Evolutionary conservation across 2,888 invertebrate species (phyloP), one percentile per base, ranked within the genome.

Genomic region (Cantharis rufa): DNA sequence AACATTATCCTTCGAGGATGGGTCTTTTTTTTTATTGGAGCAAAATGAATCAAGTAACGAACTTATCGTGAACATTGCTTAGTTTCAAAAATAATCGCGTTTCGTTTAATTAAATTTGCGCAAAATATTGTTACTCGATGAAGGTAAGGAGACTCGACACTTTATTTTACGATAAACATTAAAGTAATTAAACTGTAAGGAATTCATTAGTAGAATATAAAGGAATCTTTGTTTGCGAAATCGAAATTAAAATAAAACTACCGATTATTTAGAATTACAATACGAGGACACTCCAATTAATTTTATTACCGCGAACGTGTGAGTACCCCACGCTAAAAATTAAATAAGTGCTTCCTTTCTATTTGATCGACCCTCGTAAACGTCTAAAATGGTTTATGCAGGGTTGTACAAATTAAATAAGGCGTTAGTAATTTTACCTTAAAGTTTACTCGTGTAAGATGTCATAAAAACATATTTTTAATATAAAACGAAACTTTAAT

Each of bases 121-220:
- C 62, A 69, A 69, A 70, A 69, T 70, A 70, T 74, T 74, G 69
- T 70, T 70, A 70, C 48, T 72, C 72, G 64, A 28, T 32, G 70
- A 62, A 74, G 74, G 69, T 48, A 62, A 27, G 62, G 61, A 75
- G 71, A 16, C 70, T 21, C 61, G 48, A 66, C 70, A 70, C 71
- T 75, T 75, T 48, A 75, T 75, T 75, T 71, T 21, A 66, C 24
- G 75, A 70, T 75, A 75, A 75, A 75, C 75, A 75, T 66, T 21
- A 61, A 61, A 75, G 75, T 70, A 75, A 75, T 75, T 75, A 75
- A 75, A 75, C 64, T 61, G 70, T 16, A 63, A 16, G 70, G 61
- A 75, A 75, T 75, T 75, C 69, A 75, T 75, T 75, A 75, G 66
- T 66, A 15, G 70, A 75, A 75, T 32, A 63, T 68, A 27, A 27